Base-by-base conservation (phyloP, 2,888 invertebrate genomes). In the Andrena bucephala region DNA sequence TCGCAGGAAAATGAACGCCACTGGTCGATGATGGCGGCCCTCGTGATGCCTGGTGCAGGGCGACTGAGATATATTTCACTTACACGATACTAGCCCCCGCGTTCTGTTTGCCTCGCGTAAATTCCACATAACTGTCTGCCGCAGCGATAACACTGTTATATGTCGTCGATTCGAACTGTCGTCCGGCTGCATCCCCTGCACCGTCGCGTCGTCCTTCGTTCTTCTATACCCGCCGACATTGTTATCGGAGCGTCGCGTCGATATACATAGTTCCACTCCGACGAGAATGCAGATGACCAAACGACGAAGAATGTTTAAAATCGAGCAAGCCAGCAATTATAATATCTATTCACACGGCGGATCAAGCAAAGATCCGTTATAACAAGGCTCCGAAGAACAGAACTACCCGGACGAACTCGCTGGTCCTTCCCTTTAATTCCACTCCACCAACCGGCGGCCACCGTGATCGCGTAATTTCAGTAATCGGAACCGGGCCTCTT, bases 41-140 rank as follows among this genome's bases (percentile, higher is more conserved):
- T 16, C 42, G 42, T 5, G 67, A 42, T 83, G 77, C 77, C 57
- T 42, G 72, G 24, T 29, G 62, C 79, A 81, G 81, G 70, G 67
- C 72, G 73, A 69, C 68, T 63, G 79, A 85, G 85, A 83, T 88
- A 88, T 91, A 90, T 90, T 89, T 91, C 91, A 91, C 88, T 89
- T 89, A 88, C 89, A 86, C 80, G 88, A 81, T 83, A 76, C 77
- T 77, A 82, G 77, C 85, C 86, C 81, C 86, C 80, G 84, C 84
- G 83, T 87, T 84, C 86, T 89, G 89, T 89, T 87, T 87, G 87
- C 83, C 85, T 89, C 87, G 85, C 89, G 89, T 89, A 91, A 91
- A 91, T 90, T 90, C 87, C 86, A 85, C 89, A 87, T 89, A 92
- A 91, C 91, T 91, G 91, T 91, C 91, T 86, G 89, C 90, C 90